Conservation (phyloP, 2,113 vertebrate genomes). For the Grus americana region DNA sequence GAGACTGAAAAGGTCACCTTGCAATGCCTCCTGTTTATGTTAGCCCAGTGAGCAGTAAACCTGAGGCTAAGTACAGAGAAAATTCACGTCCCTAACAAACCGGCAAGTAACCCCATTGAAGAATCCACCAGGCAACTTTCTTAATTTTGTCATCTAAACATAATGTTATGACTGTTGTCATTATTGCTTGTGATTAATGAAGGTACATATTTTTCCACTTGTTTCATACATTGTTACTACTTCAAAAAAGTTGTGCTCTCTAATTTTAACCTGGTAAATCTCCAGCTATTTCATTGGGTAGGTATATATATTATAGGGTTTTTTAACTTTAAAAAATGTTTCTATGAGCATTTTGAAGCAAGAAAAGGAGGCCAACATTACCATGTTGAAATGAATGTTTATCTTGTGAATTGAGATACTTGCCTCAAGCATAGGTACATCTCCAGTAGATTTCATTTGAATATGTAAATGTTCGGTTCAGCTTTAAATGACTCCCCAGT, state of each 20-base stretch:
- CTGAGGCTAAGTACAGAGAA: neutral
- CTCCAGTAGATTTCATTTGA: neutral
- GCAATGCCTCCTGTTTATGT: constrained; percentile 20
- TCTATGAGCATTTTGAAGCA: neutral
- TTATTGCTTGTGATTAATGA: neutral
- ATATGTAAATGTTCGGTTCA: neutral
- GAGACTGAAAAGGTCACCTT: constrained; percentile 68
- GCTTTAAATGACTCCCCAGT: neutral
- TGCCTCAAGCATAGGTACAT: neutral
- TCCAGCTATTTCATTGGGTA: neutral
- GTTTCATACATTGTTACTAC: neutral
- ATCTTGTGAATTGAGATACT: neutral
- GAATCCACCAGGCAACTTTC: neutral
- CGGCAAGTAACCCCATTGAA: neutral
- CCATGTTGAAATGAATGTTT: neutral
- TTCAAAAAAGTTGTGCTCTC: neutral
- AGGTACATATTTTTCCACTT: neutral
- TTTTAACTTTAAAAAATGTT: neutral
- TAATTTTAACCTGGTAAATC: neutral
- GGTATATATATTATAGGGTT: too few relatives aligned
- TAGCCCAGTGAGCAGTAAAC: constrained; percentile 31
- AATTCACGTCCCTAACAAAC: neutral
- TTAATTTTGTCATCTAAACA: neutral
- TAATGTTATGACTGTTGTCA: neutral
- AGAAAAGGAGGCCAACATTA: neutral